phyloP scores from a whole-genome alignment of 2,888 invertebrate species.

The Urechis unicinctus region DNA sequence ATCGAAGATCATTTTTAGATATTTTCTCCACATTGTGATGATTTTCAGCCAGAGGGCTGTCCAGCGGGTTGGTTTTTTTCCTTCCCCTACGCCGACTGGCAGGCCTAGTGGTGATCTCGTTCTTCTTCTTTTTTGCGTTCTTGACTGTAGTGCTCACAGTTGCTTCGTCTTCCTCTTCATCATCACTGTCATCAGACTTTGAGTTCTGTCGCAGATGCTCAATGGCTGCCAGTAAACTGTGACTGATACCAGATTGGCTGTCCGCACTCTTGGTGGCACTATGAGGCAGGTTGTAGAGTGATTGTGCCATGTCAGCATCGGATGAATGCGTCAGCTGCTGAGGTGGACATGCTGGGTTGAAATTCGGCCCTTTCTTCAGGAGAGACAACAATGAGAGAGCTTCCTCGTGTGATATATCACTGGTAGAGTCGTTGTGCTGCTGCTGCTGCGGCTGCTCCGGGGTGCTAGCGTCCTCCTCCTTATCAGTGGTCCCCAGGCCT shows the following conservation, averaged over 20 bases:
- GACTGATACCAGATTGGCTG: slow-evolving; percentile 34
- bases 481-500: neutral
- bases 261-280: neutral
- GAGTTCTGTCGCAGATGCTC: slow-evolving; percentile 42
- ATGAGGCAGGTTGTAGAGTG: neutral
- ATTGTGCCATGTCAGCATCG: no score
- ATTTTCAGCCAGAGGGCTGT: neutral
- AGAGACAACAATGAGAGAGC: neutral
- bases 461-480: neutral
- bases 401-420: no score
- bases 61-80: slow-evolving; percentile 12
- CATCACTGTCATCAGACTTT: slow-evolving; percentile 28
- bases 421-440: no score
- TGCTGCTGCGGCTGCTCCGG: neutral
- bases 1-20: slow-evolving; percentile 26
- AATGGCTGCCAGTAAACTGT: slow-evolving; percentile 46
- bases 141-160: neutral
- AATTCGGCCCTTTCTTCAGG: neutral
- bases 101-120: neutral
- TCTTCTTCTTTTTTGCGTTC: no score
- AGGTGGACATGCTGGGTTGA: neutral
- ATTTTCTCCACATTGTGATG: slow-evolving; percentile 40
- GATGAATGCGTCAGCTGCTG: no score
- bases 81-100: slow-evolving; percentile 16
- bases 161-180: slow-evolving; percentile 11